Percentiles rank a stretch among this genome's conserved stretches.
These are phyloP conservation scores for Cydia splendana DNA, from an alignment of 1,140 invertebrate species.

Conservation along the genomic window DNA sequence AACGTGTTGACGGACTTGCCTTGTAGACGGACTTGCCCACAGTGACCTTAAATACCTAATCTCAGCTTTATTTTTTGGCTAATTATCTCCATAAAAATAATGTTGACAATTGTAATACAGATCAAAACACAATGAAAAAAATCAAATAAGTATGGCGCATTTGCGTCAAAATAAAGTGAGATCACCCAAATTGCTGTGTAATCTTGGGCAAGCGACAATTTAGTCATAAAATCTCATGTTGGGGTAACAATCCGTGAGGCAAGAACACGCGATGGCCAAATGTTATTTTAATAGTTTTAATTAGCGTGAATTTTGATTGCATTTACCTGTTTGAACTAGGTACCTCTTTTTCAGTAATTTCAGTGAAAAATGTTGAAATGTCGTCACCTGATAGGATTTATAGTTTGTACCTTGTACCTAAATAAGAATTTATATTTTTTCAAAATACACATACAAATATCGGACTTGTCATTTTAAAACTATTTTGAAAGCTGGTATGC, in stretches of 20 bases:
- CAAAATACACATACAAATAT: no score
- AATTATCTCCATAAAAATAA: no score
- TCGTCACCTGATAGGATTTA: no score
- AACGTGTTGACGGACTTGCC: no score
- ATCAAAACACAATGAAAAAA: neutral
- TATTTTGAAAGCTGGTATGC: no score
- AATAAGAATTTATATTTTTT: no score
- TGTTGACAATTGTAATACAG: neutral
- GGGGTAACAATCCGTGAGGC: conserved; percentile 45
- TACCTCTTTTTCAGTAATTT: neutral
- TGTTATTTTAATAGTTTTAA: conserved; percentile 74
- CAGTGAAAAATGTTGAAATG: no score
- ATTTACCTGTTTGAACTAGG: conserved; percentile 31
- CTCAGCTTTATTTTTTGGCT: no score
- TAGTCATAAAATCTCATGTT: conserved; percentile 39
- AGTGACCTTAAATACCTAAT: no score
- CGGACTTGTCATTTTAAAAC: no score
- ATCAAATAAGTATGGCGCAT: neutral
- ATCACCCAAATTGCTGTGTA: conserved; percentile 7
- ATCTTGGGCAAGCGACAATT: conserved; percentile 25
- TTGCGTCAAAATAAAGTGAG: conserved; percentile 20
- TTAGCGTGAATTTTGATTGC: conserved; percentile 54
- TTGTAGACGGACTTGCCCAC: no score
- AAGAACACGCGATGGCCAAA: conserved; percentile 50
- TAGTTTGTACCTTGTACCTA: no score